phyloP scores from a whole-genome alignment of 2,797 vertebrate species.

The Cetoscarus ocellatus region DNA sequence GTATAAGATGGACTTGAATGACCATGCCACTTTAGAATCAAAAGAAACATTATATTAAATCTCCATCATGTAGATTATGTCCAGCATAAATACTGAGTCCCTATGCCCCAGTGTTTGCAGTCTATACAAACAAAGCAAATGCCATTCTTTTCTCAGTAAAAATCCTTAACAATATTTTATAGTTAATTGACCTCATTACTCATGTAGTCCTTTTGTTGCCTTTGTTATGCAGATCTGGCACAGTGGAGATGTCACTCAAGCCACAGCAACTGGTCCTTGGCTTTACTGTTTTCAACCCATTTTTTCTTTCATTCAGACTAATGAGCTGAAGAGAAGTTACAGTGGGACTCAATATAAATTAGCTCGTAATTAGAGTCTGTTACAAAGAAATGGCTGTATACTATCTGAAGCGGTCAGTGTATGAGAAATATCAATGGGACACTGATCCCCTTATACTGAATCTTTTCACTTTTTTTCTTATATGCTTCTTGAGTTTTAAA shows the following conservation, averaged over 20 bases:
- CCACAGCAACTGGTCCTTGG: slow-evolving; percentile 22
- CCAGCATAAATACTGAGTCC: too few species aligned
- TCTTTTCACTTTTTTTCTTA: neutral
- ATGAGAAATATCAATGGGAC: neutral
- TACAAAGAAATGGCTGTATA: neutral
- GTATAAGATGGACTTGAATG: too few species aligned
- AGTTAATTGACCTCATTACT: neutral
- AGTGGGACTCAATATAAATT: slow-evolving; percentile 38
- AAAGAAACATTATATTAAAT: too few species aligned
- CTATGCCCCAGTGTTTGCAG: too few species aligned
- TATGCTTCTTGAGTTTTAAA: neutral
- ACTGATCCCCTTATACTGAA: neutral
- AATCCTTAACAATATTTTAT: neutral
- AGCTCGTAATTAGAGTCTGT: slow-evolving; percentile 5
- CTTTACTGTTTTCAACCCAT: slow-evolving; percentile 18
- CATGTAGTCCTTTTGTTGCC: neutral
- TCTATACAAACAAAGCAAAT: too few species aligned
- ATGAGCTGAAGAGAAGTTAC: slow-evolving; percentile 53
- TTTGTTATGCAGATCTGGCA: neutral
- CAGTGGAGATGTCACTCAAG: slow-evolving; percentile 49
- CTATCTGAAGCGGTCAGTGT: neutral
- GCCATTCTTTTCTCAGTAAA: too few species aligned
- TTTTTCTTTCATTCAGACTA: slow-evolving; percentile 43
- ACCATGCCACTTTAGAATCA: too few species aligned
- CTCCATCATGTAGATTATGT: too few species aligned